Evolutionary conservation across 2,888 invertebrate species (phyloP).

Genomic region (Megaustenia siamemsis): DNA sequence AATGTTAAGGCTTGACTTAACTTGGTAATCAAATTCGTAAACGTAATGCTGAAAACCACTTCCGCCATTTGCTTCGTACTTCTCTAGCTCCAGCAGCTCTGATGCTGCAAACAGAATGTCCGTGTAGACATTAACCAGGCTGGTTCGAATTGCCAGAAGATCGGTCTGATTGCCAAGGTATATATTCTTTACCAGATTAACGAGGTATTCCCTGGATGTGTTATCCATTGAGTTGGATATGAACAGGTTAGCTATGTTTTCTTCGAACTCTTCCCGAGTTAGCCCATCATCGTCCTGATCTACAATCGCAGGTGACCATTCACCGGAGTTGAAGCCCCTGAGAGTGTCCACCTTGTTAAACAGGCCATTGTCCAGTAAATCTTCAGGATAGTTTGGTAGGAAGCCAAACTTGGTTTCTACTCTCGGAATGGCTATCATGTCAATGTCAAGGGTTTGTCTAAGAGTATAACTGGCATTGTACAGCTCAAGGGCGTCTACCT

Average conservation of each 20-base stretch:
- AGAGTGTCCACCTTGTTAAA: constrained; percentile 44
- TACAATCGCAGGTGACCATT: not conserved
- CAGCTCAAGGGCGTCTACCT: not conserved
- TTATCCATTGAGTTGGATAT: not conserved
- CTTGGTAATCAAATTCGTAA: constrained; percentile 17
- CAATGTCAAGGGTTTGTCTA: not conserved
- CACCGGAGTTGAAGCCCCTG: constrained; percentile 35
- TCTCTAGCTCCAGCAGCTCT: not conserved
- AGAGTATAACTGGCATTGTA: not conserved
- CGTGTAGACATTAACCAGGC: not conserved
- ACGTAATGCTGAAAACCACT: not conserved
- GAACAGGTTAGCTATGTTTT: not conserved
- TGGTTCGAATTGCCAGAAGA: constrained; percentile 4
- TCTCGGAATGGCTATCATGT: not conserved
- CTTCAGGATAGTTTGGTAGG: constrained; percentile 32
- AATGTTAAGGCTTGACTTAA: not conserved
- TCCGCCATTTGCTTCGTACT: not conserved
- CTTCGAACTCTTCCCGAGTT: constrained; percentile 5
- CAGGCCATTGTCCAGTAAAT: not conserved
- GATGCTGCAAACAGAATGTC: constrained; percentile 1
- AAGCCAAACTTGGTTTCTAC: constrained; percentile 48
- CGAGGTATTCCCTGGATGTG: not conserved
- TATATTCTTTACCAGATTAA: not conserved
- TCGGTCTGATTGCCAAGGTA: constrained; percentile 35
- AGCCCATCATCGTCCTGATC: constrained; percentile 34